Evolutionary conservation across 2,888 invertebrate species (phyloP).

Genomic region (Desoria tigrina): DNA sequence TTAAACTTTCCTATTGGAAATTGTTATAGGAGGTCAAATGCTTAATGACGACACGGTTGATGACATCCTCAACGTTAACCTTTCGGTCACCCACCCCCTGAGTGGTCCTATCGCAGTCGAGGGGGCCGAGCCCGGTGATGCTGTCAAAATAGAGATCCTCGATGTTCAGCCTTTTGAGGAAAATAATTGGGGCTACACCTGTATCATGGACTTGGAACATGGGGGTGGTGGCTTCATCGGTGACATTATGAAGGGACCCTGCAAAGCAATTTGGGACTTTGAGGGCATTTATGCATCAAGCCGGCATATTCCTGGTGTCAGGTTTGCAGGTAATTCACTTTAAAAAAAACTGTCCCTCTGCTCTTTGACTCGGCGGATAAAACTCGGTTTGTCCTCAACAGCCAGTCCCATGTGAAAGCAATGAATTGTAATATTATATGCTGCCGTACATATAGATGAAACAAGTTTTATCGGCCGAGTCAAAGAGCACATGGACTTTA

Average conservation of each 20-base stretch:
- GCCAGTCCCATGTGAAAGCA: too few relatives aligned
- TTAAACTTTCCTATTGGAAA: too few relatives aligned
- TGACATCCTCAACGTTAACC: constrained; percentile 31
- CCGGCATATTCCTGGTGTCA: constrained; percentile 45
- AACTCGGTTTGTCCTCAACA: too few relatives aligned
- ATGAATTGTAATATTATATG: too few relatives aligned
- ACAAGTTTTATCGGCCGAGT: too few relatives aligned
- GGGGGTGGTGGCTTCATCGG: constrained; percentile 45
- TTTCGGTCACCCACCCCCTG: constrained; percentile 29
- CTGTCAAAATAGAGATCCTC: constrained; percentile 42
- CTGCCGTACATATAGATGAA: too few relatives aligned
- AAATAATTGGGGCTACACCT: constrained; percentile 36
- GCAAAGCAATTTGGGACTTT: constrained; percentile 48
- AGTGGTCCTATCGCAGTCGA: constrained; percentile 45
- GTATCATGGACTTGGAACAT: constrained; percentile 21
- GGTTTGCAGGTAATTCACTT: constrained; percentile 27
- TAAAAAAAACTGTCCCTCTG: too few relatives aligned
- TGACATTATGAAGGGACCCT: constrained; percentile 31
- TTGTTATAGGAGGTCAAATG: constrained; percentile 37
- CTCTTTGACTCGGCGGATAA: too few relatives aligned
- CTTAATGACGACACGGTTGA: constrained; percentile 38
- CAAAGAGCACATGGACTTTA: too few relatives aligned
- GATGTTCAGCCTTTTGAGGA: constrained; percentile 41
- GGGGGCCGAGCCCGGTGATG: constrained; percentile 44
- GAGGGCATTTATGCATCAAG: too few relatives aligned